These are phyloP conservation scores for Callorhinus ursinus DNA, from an alignment of 2,113 vertebrate genomes.

Conservation along the genomic window DNA sequence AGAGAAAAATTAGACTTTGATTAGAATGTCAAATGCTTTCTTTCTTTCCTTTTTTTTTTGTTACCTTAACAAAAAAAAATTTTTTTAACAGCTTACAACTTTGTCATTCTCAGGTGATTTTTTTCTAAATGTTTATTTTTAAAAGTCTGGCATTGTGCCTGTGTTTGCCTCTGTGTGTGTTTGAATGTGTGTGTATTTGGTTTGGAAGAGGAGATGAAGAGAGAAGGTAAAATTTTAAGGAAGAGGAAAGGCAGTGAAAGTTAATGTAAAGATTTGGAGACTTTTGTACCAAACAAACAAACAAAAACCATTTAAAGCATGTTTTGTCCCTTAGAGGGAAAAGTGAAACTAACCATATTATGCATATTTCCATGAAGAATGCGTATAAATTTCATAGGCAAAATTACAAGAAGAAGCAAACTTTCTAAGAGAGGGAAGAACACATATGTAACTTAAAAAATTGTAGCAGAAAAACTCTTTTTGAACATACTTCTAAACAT, in stretches of 20 bases:
- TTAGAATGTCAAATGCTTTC: conserved; percentile 7
- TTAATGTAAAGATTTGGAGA: background rate
- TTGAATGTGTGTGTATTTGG: conserved; percentile 12
- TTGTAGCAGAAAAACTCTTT: background rate
- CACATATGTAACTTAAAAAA: conserved; percentile 53
- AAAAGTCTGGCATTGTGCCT: conserved; percentile 12
- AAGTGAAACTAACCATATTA: conserved; percentile 1
- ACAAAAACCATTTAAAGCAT: conserved; percentile 46
- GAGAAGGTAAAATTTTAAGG: conserved; percentile 54
- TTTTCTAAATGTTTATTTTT: conserved; percentile 41
- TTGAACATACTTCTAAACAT: background rate
- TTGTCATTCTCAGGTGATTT: conserved; percentile 32
- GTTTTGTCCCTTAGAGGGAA: conserved; percentile 40
- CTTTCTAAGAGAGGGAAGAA: conserved; percentile 40
- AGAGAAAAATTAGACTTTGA: conserved; percentile 29
- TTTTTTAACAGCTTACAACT: background rate
- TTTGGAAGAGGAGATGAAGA: background rate
- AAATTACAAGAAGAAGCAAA: conserved; percentile 39
- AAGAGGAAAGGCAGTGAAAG: conserved; percentile 5
- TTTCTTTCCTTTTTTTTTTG: background rate
- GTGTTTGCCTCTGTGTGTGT: background rate
- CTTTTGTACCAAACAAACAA: conserved; percentile 12
- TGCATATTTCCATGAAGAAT: conserved; percentile 51
- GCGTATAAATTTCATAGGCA: conserved; percentile 19
- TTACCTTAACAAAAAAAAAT: background rate